Conservation (phyloP, 1,140 invertebrate genomes). For the Helicoverpa zea region DNA sequence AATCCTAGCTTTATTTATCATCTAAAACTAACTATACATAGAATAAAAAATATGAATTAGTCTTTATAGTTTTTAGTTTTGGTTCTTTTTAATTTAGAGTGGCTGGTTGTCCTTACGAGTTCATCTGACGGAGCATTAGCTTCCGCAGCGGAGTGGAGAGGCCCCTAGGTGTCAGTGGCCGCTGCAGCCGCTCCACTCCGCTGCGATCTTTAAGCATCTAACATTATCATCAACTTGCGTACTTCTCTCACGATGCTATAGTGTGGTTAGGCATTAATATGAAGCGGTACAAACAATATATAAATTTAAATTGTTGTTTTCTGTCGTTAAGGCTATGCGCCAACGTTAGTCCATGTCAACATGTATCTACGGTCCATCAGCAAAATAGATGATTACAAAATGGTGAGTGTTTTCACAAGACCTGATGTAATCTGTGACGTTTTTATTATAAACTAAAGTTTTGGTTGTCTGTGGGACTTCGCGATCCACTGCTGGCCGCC, state of each 20-base stretch:
- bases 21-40: conserved; percentile 32
- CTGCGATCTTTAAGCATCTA: conserved; percentile 63
- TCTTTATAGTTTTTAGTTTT: conserved; percentile 41
- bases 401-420: conserved; percentile 92
- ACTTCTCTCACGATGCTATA: conserved; percentile 46
- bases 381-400: conserved; percentile 99
- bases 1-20: conserved; percentile 51
- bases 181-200: conserved; percentile 59
- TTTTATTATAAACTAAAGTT: conserved; percentile 83
- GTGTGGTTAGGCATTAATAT: conserved; percentile 47
- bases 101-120: conserved; percentile 67
- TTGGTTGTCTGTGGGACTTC: conserved; percentile 28
- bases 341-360: conserved; percentile 95
- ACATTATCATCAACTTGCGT: conserved; percentile 73
- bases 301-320: conserved; percentile 72
- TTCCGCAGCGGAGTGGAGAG: conserved; percentile 60
- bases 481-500: conserved; percentile 25
- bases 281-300: conserved; percentile 63
- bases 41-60: conserved; percentile 3
- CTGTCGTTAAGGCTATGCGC: conserved; percentile 89
- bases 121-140: conserved; percentile 63
- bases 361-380: conserved; percentile 98
- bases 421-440: conserved; percentile 66
- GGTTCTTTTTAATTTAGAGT: conserved; percentile 63
- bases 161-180: neutral